These are phyloP conservation scores for Allophyes oxyacanthae DNA, from an alignment of 2,888 invertebrate genomes.

Conservation along the genomic window DNA sequence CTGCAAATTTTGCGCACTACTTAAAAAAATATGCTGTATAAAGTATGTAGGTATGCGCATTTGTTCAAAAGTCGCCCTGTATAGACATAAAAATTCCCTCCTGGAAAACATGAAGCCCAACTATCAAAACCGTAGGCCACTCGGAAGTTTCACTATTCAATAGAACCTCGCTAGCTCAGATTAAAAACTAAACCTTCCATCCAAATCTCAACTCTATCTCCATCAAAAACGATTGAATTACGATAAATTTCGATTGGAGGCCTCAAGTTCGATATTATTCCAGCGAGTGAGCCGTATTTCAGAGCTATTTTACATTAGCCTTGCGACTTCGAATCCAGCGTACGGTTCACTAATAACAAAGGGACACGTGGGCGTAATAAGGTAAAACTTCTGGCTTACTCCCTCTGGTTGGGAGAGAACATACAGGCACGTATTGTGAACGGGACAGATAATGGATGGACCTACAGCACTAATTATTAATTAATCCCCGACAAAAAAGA, in stretches of 20 bases:
- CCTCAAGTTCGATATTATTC: slow-evolving; percentile 21
- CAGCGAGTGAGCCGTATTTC: slow-evolving; percentile 27
- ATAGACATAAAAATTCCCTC: not conserved
- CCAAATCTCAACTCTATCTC: slow-evolving; percentile 12
- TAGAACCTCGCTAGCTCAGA: slow-evolving; percentile 11
- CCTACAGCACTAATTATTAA: too few species aligned
- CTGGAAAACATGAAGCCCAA: slow-evolving; percentile 6
- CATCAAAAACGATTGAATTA: not conserved
- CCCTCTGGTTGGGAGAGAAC: slow-evolving; percentile 24
- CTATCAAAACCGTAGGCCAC: slow-evolving; percentile 4
- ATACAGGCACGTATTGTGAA: slow-evolving; percentile 11
- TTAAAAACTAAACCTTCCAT: slow-evolving; percentile 3
- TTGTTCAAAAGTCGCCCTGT: not conserved
- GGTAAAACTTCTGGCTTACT: slow-evolving; percentile 35
- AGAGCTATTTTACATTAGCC: slow-evolving; percentile 32
- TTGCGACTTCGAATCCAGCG: slow-evolving; percentile 34
- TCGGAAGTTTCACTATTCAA: slow-evolving; percentile 19
- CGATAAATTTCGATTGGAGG: not conserved
- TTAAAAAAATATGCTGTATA: too few species aligned
- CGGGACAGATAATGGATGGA: not conserved
- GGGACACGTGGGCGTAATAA: slow-evolving; percentile 45
- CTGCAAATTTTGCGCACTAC: too few species aligned
- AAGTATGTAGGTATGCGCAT: too few species aligned
- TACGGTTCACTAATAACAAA: slow-evolving; percentile 52
- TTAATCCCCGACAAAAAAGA: too few species aligned